A percentile compares a stretch with the other conserved stretches of the same genome.
phyloP scores from a whole-genome alignment of 2,797 vertebrate genomes.

The Cossypha polioptera region DNA sequence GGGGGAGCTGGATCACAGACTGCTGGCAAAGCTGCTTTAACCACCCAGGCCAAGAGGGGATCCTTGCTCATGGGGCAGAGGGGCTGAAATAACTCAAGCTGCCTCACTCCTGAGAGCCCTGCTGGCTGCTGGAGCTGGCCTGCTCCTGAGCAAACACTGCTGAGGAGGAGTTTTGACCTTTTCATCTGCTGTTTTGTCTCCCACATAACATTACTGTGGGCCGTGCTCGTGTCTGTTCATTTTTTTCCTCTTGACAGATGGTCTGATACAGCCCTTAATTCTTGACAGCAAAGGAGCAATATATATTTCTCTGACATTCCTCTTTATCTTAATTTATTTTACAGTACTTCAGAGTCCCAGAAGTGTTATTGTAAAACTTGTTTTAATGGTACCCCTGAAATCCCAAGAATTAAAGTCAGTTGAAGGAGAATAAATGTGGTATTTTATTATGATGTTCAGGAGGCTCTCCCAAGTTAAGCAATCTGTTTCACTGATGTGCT shows the following conservation, averaged over 20 bases:
- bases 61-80: background rate
- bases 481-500: background rate
- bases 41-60: background rate
- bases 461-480: background rate
- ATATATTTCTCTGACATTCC: background rate
- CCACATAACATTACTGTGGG: background rate
- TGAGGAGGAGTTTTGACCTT: background rate
- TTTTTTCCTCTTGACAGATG: background rate
- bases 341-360: background rate
- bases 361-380: background rate
- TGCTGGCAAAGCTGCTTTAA: background rate
- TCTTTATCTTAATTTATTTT: background rate
- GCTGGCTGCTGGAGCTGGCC: background rate
- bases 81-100: fast-evolving
- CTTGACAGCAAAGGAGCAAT: background rate
- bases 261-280: background rate
- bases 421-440: background rate
- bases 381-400: background rate
- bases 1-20: background rate
- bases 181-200: background rate
- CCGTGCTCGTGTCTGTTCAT: background rate
- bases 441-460: background rate
- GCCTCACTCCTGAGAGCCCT: background rate
- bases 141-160: background rate
- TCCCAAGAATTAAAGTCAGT: background rate